A percentile compares a stretch with the other conserved stretches of the same genome.
These are phyloP conservation scores for Erpornis zantholeuca DNA, from an alignment of 2,113 vertebrate genomes.

Conservation along the genomic window DNA sequence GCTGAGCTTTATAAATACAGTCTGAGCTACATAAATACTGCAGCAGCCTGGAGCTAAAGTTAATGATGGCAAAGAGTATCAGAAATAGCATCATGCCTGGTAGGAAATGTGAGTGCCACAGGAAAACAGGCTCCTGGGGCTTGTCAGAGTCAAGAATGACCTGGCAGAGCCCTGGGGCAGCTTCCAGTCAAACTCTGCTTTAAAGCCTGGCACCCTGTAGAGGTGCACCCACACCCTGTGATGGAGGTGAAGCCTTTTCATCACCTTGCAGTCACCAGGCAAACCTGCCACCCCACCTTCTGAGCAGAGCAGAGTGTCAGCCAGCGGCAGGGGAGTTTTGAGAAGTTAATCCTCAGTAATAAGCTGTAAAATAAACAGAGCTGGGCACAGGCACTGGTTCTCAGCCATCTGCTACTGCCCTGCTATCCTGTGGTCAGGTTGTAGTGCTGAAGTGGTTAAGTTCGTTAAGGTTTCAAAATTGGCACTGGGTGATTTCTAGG, in stretches of 20 bases:
- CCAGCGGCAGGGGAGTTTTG: fast-evolving
- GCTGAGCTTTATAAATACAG: background rate
- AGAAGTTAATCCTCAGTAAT: background rate
- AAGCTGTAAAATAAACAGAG: conserved; percentile 8
- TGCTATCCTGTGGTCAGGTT: background rate
- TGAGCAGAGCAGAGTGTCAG: background rate
- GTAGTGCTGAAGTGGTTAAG: conserved; percentile 73
- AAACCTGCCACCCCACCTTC: background rate
- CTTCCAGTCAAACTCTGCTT: background rate
- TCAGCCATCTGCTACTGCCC: background rate
- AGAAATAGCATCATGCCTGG: conserved; percentile 33
- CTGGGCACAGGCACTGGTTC: background rate
- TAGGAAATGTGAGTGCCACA: background rate
- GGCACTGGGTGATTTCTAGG: conserved; percentile 66
- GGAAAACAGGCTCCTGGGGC: background rate
- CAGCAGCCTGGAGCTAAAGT: conserved; percentile 52
- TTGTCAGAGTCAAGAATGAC: background rate
- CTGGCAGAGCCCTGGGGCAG: background rate
- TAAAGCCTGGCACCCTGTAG: background rate
- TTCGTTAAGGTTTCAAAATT: conserved; percentile 57
- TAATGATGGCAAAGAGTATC: conserved; percentile 11
- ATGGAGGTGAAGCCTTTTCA: background rate
- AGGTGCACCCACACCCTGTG: background rate
- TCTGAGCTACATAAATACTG: background rate
- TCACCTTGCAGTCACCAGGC: background rate